phyloP scores from a whole-genome alignment of 2,797 vertebrate genomes.

The Acanthopagrus latus region DNA sequence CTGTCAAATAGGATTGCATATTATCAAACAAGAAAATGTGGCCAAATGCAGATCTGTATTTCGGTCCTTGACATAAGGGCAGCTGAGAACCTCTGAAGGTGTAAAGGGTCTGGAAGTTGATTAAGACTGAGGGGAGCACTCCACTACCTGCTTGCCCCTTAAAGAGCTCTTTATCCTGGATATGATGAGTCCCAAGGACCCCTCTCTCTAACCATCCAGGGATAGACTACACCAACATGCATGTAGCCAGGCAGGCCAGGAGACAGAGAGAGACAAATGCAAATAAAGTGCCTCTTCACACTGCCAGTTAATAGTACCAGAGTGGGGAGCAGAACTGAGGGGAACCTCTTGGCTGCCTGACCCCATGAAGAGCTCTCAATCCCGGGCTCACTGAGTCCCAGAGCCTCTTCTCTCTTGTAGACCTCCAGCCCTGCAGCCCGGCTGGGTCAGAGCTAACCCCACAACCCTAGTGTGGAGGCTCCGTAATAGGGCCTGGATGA shows the following conservation, averaged over 20 bases:
- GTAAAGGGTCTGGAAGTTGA: constrained; percentile 72
- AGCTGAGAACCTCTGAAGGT: constrained; percentile 46
- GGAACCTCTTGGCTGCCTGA: constrained; percentile 70
- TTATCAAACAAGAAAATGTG: constrained; percentile 10
- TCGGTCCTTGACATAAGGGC: constrained; percentile 44
- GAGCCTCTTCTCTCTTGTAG: constrained; percentile 54
- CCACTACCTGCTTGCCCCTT: constrained; percentile 64
- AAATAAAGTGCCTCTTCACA: constrained; percentile 80
- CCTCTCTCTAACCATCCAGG: constrained; percentile 51
- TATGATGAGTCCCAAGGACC: constrained; percentile 67
- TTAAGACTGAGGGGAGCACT: constrained; percentile 72
- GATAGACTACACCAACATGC: constrained; percentile 49
- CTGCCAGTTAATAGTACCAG: constrained; percentile 75
- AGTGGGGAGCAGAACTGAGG: constrained; percentile 63
- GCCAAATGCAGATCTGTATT: constrained; percentile 45
- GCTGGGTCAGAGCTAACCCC: constrained; percentile 68
- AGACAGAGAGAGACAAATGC: constrained; percentile 65
- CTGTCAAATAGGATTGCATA: neutral
- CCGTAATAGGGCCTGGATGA: constrained; percentile 84
- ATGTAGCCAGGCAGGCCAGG: constrained; percentile 17
- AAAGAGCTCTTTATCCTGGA: constrained; percentile 69
- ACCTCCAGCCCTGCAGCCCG: constrained; percentile 64
- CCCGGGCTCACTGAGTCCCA: constrained; percentile 66
- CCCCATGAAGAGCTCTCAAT: constrained; percentile 76
- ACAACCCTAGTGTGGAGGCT: constrained; percentile 73